These are phyloP conservation scores for Pseudeuparius sepicola DNA, from an alignment of 2,888 invertebrate species.

Conservation along the genomic window DNA sequence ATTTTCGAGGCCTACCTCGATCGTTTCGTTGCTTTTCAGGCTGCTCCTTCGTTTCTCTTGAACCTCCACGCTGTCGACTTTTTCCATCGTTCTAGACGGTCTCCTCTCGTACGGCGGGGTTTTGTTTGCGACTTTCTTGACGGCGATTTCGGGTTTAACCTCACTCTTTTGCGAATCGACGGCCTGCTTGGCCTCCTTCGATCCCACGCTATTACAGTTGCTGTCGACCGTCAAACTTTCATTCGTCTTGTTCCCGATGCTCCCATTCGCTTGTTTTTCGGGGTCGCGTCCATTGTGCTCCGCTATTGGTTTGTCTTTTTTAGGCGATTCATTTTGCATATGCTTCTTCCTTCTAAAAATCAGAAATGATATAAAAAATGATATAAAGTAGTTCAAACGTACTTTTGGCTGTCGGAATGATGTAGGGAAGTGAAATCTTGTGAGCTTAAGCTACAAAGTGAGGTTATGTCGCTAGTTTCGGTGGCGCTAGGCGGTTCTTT, in stretches of 20 bases:
- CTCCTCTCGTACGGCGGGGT: slow-evolving; percentile 29
- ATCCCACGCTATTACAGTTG: slow-evolving; percentile 27
- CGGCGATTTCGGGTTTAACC: slow-evolving; percentile 8
- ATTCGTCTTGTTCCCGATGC: slow-evolving; percentile 17
- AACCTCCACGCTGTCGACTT: slow-evolving; percentile 17
- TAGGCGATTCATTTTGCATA: no score
- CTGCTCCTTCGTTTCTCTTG: slow-evolving; percentile 22
- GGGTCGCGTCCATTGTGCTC: slow-evolving; percentile 23
- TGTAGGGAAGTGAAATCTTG: slow-evolving; percentile 46
- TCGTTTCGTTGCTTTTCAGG: slow-evolving; percentile 30
- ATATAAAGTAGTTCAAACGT: no score
- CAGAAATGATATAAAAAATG: not conserved
- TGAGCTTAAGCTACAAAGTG: slow-evolving; percentile 58
- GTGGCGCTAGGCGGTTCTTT: slow-evolving; percentile 51
- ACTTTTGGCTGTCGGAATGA: slow-evolving; percentile 43
- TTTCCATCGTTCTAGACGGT: slow-evolving; percentile 17
- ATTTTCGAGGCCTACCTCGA: no score
- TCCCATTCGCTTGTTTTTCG: slow-evolving; percentile 25
- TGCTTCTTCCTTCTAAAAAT: not conserved
- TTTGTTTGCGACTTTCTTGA: slow-evolving; percentile 16
- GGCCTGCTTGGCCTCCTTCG: slow-evolving; percentile 13
- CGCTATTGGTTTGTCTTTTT: no score
- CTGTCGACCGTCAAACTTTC: slow-evolving; percentile 23
- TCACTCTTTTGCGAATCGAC: slow-evolving; percentile 14
- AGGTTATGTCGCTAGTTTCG: slow-evolving; percentile 65